phyloP scores from a whole-genome alignment of 1,140 invertebrate genomes.

The Diorhabda elongata region DNA sequence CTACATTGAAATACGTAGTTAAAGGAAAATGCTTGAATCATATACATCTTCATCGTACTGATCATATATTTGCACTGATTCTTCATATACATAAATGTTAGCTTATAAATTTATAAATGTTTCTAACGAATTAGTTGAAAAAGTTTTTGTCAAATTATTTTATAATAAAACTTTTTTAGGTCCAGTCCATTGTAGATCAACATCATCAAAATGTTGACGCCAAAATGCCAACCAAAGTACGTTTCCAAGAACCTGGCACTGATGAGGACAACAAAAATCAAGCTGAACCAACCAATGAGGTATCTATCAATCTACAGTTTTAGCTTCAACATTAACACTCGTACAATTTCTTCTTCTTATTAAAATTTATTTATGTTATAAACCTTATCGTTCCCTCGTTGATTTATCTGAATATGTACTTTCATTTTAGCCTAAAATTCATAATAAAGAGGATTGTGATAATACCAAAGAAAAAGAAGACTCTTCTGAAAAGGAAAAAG shows the following conservation, averaged over 20 bases:
- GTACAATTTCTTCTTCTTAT: not conserved
- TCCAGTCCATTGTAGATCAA: constrained; percentile 88
- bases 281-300: constrained; percentile 43
- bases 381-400: too few relatives aligned
- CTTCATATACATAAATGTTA: too few relatives aligned
- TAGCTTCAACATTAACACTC: not conserved
- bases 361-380: too few relatives aligned
- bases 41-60: too few relatives aligned
- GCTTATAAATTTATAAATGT: too few relatives aligned
- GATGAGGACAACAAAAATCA: constrained; percentile 41
- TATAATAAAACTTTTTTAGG: constrained; percentile 52
- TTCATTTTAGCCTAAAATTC: constrained; percentile 27
- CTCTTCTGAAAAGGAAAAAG: constrained; percentile 50
- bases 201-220: constrained; percentile 70
- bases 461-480: constrained; percentile 47
- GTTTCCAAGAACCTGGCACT: constrained; percentile 72
- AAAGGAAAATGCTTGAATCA: too few relatives aligned
- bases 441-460: constrained; percentile 38
- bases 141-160: too few relatives aligned
- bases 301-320: constrained; percentile 1
- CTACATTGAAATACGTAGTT: too few relatives aligned
- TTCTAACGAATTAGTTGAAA: too few relatives aligned
- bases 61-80: too few relatives aligned
- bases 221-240: constrained; percentile 76
- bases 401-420: not conserved